A percentile compares a stretch with the other conserved stretches of the same genome.
phyloP scores from a whole-genome alignment of 2,888 invertebrate species.

The Saturnia pavonia region DNA sequence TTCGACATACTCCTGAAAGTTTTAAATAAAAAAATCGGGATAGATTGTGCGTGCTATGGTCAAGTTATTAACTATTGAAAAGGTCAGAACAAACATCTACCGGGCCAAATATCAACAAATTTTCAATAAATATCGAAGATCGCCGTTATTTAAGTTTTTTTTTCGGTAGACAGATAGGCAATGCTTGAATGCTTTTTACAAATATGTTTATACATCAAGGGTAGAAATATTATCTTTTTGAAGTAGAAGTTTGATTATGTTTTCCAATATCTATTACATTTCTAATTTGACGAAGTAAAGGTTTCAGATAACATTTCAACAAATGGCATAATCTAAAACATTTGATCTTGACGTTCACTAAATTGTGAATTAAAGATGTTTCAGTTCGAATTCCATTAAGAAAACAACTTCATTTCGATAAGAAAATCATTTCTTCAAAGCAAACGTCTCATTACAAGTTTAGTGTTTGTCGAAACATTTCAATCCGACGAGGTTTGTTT shows the following conservation, averaged over 20 bases:
- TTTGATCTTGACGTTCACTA: conserved; percentile 9
- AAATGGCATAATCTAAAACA: conserved; percentile 9
- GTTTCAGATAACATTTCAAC: conserved; percentile 1
- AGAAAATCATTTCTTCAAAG: conserved; percentile 14
- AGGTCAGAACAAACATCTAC: too few species aligned
- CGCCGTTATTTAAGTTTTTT: too few species aligned
- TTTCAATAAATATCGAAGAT: too few species aligned
- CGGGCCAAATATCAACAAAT: too few species aligned
- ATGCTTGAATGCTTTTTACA: too few species aligned
- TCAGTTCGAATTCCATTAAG: conserved; percentile 5
- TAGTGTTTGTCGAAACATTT: conserved; percentile 70
- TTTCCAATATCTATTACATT: background rate
- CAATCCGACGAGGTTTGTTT: conserved; percentile 69
- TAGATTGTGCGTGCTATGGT: too few species aligned
- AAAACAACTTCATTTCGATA: conserved; percentile 9
- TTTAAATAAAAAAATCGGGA: too few species aligned
- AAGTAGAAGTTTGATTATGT: background rate
- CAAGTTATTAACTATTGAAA: too few species aligned
- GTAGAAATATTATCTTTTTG: background rate
- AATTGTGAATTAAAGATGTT: conserved; percentile 4
- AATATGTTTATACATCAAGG: too few species aligned
- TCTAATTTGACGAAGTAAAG: background rate
- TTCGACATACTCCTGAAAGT: too few species aligned
- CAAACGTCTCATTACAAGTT: conserved; percentile 59
- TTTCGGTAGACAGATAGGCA: too few species aligned